Evolutionary conservation across 2,797 vertebrate species (phyloP).

Genomic region (Acridotheres tristis): DNA sequence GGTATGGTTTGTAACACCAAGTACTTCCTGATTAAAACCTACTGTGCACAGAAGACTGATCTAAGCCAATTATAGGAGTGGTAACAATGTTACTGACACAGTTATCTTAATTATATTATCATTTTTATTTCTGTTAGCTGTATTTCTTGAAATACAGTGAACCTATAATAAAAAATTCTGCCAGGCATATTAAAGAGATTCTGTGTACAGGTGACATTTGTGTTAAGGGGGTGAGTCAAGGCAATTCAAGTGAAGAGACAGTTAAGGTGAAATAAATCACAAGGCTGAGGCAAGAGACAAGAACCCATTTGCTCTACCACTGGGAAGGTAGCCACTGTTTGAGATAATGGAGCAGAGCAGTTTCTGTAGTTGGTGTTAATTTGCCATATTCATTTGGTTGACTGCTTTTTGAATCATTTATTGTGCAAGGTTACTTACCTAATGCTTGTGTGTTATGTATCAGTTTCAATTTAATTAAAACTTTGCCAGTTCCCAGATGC

Average conservation of each 20-base stretch:
- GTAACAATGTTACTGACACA: background rate
- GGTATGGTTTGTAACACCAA: background rate
- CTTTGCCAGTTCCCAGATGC: background rate
- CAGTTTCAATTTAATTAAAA: background rate
- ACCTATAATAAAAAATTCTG: background rate
- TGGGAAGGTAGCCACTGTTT: background rate
- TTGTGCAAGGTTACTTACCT: background rate
- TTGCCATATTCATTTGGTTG: background rate
- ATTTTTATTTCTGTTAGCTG: background rate
- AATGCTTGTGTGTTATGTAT: background rate
- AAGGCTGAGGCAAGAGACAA: background rate
- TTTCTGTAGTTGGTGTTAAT: background rate
- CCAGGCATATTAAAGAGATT: background rate
- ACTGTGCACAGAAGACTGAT: background rate
- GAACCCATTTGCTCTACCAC: background rate
- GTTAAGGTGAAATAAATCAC: background rate
- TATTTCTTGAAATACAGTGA: background rate
- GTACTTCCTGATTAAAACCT: background rate
- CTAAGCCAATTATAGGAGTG: background rate
- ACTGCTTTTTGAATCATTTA: background rate
- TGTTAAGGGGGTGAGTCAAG: background rate
- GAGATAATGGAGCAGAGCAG: background rate
- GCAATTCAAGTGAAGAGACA: background rate
- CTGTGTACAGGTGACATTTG: background rate
- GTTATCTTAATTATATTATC: background rate